These are phyloP conservation scores for Molorchus minor DNA, from an alignment of 2,888 invertebrate species.

Conservation along the genomic window DNA sequence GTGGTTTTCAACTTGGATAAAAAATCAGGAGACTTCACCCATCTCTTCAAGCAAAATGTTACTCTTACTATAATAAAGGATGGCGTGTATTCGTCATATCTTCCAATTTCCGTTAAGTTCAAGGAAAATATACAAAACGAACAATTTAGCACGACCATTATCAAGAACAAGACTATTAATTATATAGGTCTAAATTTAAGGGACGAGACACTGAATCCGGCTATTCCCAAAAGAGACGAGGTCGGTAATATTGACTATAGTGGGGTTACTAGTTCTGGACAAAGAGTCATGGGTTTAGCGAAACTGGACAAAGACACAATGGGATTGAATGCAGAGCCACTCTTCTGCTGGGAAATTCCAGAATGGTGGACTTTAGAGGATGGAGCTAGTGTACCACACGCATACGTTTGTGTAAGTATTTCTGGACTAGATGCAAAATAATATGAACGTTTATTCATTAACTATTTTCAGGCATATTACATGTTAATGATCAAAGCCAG, in stretches of 20 bases:
- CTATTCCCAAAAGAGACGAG: constrained; percentile 47
- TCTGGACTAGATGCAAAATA: neutral
- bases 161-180: constrained; percentile 50
- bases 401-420: constrained; percentile 70
- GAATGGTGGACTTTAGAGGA: constrained; percentile 77
- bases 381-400: constrained; percentile 83
- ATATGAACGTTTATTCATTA: constrained; percentile 23
- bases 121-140: constrained; percentile 44
- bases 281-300: constrained; percentile 75
- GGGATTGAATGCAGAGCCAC: constrained; percentile 56
- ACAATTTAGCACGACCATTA: constrained; percentile 36
- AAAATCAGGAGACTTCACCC: constrained; percentile 71
- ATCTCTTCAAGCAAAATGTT: constrained; percentile 75
- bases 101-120: constrained; percentile 52
- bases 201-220: constrained; percentile 55
- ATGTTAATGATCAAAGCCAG: constrained; percentile 59
- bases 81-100: constrained; percentile 54
- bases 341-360: constrained; percentile 74
- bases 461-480: constrained; percentile 59
- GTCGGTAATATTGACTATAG: constrained; percentile 59
- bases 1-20: constrained; percentile 70
- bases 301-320: constrained; percentile 53
- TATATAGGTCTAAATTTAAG: constrained; percentile 56
- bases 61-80: constrained; percentile 79
- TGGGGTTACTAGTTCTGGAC: constrained; percentile 62